Conservation (phyloP, 2,888 invertebrate species). For the Sturmia bella region DNA sequence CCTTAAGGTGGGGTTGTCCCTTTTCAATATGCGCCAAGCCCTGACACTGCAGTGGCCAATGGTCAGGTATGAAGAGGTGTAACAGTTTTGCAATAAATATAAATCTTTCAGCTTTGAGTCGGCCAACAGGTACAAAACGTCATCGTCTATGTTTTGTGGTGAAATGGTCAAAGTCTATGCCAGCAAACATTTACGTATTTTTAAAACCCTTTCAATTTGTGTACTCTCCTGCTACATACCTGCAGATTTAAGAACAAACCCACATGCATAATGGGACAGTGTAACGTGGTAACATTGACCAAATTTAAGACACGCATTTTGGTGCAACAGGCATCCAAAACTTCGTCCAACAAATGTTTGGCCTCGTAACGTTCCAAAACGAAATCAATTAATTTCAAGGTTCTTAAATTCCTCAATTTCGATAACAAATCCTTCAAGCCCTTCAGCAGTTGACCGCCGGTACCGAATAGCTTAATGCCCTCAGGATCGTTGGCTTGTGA, state of each 20-base stretch:
- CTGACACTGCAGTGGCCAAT: constrained; percentile 83
- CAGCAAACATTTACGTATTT: constrained; percentile 25
- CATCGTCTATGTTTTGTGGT: constrained; percentile 89
- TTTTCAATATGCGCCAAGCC: constrained; percentile 82
- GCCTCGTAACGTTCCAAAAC: constrained; percentile 88
- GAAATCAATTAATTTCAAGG: constrained; percentile 87
- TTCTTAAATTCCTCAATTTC: constrained; percentile 85
- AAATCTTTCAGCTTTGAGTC: constrained; percentile 85
- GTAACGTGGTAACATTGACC: constrained; percentile 88
- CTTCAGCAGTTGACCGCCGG: constrained; percentile 87
- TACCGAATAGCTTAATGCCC: constrained; percentile 87
- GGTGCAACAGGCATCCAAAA: constrained; percentile 85
- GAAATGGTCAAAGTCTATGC: constrained; percentile 85
- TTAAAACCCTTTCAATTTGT: background rate
- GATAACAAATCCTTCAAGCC: constrained; percentile 87
- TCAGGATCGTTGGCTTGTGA: constrained; percentile 85
- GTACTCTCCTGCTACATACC: constrained; percentile 78
- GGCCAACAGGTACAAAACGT: constrained; percentile 86
- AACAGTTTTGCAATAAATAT: constrained; percentile 88
- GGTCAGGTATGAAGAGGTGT: constrained; percentile 84
- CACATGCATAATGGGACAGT: constrained; percentile 88
- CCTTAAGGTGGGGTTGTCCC: constrained; percentile 84
- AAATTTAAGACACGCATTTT: constrained; percentile 85
- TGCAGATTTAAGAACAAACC: constrained; percentile 89
- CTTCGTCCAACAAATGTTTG: constrained; percentile 87